A percentile compares a stretch with the other conserved stretches of the same genome.
phyloP scores from a whole-genome alignment of 2,797 vertebrate species.

The Rhadinocentrus ornatus region DNA sequence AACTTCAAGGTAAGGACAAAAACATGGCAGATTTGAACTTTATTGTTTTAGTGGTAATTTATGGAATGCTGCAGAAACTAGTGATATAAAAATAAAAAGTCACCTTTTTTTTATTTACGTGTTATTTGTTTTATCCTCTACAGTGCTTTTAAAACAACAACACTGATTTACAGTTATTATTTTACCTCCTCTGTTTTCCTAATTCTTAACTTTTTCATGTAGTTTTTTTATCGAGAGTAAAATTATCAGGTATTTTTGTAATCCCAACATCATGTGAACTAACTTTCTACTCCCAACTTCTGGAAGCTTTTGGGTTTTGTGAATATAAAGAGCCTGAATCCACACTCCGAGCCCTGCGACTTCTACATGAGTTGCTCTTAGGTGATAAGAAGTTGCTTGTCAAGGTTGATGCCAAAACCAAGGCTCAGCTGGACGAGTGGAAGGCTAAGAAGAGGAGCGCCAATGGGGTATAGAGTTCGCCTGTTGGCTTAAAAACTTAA shows the following conservation, averaged over 20 bases:
- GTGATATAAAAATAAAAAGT: not conserved
- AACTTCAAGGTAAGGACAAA: constrained; percentile 93
- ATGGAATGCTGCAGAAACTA: not conserved
- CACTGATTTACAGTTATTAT: not conserved
- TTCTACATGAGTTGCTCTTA: constrained; percentile 95
- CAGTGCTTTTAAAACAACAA: too few relatives aligned
- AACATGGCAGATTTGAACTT: not conserved
- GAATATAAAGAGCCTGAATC: constrained; percentile 99
- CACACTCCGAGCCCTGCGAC: constrained; percentile 92
- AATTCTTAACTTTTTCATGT: too few relatives aligned
- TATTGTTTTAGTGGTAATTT: not conserved
- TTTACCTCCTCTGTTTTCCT: too few relatives aligned
- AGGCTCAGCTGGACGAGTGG: constrained; percentile 98
- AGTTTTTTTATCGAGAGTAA: not conserved
- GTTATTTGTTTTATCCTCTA: not conserved
- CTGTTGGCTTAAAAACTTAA: not conserved
- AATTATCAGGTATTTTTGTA: not conserved
- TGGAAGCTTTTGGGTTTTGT: constrained; percentile 96
- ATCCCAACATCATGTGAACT: not conserved
- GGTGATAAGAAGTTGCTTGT: constrained; percentile 98
- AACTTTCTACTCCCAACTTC: constrained; percentile 15
- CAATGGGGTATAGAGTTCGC: constrained; percentile 87
- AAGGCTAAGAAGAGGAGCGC: constrained; percentile 95
- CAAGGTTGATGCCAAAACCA: constrained; percentile 99
- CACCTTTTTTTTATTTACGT: not conserved